Evolutionary conservation across 2,113 vertebrate genomes (phyloP).

Genomic region (Corynorhinus townsendii): DNA sequence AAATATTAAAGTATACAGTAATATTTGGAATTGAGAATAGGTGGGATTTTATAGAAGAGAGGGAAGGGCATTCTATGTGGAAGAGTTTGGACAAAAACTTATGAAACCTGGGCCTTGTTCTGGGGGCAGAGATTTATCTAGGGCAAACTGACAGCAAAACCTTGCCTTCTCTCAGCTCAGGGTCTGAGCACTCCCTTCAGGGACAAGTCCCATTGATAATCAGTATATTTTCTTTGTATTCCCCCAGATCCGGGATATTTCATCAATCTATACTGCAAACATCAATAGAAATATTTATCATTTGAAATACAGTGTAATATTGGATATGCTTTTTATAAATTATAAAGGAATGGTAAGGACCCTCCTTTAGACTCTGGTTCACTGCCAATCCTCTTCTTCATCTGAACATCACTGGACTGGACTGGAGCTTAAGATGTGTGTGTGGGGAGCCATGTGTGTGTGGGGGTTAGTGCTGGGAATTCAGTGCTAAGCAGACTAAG

Average conservation of each 20-base stretch:
- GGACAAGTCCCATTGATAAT: background rate
- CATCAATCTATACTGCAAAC: background rate
- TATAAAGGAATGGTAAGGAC: background rate
- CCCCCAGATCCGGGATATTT: background rate
- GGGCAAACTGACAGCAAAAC: background rate
- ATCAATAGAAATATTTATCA: background rate
- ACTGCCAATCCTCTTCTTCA: background rate
- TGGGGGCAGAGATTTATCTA: background rate
- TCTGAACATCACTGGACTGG: background rate
- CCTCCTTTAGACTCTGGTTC: background rate
- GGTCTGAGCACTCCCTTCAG: background rate
- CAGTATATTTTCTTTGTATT: background rate
- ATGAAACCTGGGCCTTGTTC: background rate
- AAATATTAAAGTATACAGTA: background rate
- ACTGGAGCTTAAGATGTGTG: background rate
- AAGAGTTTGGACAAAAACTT: background rate
- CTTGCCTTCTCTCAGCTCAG: background rate
- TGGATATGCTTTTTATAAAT: background rate
- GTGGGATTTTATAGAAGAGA: background rate
- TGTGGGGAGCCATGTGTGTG: background rate
- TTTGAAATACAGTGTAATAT: background rate
- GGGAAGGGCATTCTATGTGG: background rate
- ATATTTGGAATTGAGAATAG: background rate
- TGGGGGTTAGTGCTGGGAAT: background rate
- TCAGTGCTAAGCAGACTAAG: background rate